Base-by-base conservation (phyloP, 2,797 vertebrate species). In the Hapalemur alaotrensis region DNA sequence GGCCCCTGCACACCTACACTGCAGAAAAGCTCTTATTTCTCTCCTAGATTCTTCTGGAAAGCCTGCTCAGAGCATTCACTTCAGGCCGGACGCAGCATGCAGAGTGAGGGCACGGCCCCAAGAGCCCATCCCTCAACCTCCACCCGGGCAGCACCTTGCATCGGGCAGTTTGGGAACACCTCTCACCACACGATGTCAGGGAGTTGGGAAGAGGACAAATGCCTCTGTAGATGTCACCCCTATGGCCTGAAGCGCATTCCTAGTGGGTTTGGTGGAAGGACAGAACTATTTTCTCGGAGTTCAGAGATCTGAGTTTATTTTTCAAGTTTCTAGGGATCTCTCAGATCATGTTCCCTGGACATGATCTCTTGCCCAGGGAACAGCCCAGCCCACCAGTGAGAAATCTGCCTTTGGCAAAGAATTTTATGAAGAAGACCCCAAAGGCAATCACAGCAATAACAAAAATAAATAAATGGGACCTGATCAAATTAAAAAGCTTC, bases 41-140 rank as follows among this genome's bases (percentile, higher is more conserved):
- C 35, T 48, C 63, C 48, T 48, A 32, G 15, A 20, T 23, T 41
- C 4, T 38, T 57, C 73, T n/a, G 25, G 10, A 67, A 54, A 46
- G 32, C 14, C 32, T n/a, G 38, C 81, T 93, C 41, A 28, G 28
- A 20, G 5, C 35, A 8, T 15, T 48, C 20, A 15, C 18, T 25
- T 59, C 18, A 13, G 10, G 54, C 5, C 4, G 50, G 50, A 7
- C 14, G 4, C 57, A 52, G 54, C 38, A 7, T 0, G 1, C 2
- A n/a, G 35, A 28, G 22, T 8, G 4, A 2, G 17, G 32, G 5
- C 4, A 9, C 3, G 5, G 2, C 20, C n/a, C 48, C 4, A 13
- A 22, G 50, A 63, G n/a, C 50, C 30, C 4, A 0, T n/a, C 20
- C 23, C 10, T 2, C 2, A 14, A 7, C 75, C 70, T 18, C 4